Evolutionary conservation across 1,140 invertebrate species (phyloP), one percentile per base, ranked within the genome.

Genomic region (Trachelipus rathkii): DNA sequence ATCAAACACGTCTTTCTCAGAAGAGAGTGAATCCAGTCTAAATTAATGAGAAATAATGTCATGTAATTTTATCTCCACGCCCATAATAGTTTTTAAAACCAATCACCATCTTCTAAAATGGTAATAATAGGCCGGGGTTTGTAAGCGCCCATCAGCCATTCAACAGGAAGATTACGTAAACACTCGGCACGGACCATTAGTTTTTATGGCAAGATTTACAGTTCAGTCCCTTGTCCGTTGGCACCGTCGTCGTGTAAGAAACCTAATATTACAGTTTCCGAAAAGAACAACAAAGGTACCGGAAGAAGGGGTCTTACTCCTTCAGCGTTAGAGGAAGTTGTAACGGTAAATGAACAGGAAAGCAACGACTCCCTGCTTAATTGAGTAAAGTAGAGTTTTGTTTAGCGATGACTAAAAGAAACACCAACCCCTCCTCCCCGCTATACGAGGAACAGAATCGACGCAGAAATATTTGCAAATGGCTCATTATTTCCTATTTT

Each of bases 121-220:
- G 70, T 75, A 73, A 75, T 72, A 70, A 60, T 13, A 71, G 77
- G 77, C 74, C n/a, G 77, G 77, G 46, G 74, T 60, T 13, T 19
- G 6, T 19, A 66, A 72, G 77, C 15, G 19, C 33, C 70, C 45
- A 33, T 10, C 77, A 68, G 24, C 79, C 79, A 81, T 67, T 78
- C 67, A 72, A 69, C 67, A 69, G 53, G 76, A 73, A 78, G 79
- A 81, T 81, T 81, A 81, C n/a, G 79, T 66, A 73, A 74, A 74
- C 79, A 81, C 79, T 81, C 79, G 79, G 79, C 79, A 78, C 79
- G 79, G 79, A 66, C 79, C 79, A 81, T 81, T 81, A 81, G 79
- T 44, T 81, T n/a, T 81, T 81, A 81, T 81, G 79, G 79, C 72
- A 81, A 81, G 79, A 81, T 81, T 81, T 81, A 81, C 79, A 72